Conservation (phyloP, 2,113 vertebrate genomes). For the Nymphicus hollandicus region DNA sequence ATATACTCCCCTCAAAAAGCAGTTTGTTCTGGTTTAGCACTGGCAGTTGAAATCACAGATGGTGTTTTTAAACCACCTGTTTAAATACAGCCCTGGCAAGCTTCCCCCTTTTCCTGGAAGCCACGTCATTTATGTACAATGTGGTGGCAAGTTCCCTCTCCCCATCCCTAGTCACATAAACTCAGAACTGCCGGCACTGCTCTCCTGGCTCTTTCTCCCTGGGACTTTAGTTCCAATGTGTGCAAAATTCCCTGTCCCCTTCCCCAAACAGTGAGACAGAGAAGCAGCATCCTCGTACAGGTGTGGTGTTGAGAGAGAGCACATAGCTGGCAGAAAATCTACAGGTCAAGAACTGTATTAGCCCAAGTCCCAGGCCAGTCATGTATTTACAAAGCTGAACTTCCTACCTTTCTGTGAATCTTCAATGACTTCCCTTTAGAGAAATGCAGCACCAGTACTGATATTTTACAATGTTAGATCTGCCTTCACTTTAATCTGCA, state of each 20-base stretch:
- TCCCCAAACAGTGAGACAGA: neutral
- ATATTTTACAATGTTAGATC: rapidly evolving
- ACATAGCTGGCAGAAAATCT: neutral
- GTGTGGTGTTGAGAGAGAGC: neutral
- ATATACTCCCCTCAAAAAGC: neutral
- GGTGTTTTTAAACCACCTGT: conserved; percentile 33
- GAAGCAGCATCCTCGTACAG: neutral
- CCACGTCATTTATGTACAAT: neutral
- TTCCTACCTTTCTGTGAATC: neutral
- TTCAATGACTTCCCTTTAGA: neutral
- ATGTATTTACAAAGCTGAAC: neutral
- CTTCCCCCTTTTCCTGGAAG: neutral
- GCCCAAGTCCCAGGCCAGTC: neutral
- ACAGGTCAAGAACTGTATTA: neutral
- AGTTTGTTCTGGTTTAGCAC: neutral
- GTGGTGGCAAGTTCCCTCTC: neutral
- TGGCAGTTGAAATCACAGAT: conserved; percentile 34
- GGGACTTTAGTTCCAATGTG: neutral
- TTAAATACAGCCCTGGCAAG: conserved; percentile 21
- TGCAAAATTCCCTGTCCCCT: neutral
- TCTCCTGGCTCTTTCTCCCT: neutral
- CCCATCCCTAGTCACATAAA: neutral
- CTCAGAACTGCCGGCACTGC: neutral
- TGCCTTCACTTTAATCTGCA: neutral
- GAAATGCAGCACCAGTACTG: neutral